phyloP scores from a whole-genome alignment of 2,888 invertebrate species.

The Flabesymbios commensalis region DNA sequence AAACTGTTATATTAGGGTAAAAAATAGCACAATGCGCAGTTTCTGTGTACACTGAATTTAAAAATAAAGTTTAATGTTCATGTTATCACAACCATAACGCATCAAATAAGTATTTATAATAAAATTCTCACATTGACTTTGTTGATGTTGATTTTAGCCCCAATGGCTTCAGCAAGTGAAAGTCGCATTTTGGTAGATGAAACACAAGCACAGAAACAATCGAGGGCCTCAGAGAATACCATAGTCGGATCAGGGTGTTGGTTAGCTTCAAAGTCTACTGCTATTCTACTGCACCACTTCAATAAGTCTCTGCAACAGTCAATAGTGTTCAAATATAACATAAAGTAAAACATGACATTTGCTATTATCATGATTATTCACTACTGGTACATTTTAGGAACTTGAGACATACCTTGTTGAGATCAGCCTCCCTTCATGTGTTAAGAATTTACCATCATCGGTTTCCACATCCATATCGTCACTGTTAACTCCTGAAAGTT shows the following conservation, averaged over 20 bases:
- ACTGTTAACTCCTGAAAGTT: slow-evolving; percentile 26
- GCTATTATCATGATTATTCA: background rate
- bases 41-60: background rate
- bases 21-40: too few relatives aligned
- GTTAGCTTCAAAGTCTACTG: slow-evolving; percentile 73
- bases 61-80: background rate
- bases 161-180: slow-evolving; percentile 67
- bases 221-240: slow-evolving; percentile 77
- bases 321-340: too few relatives aligned
- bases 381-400: background rate
- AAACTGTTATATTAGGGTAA: too few relatives aligned
- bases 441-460: slow-evolving; percentile 45
- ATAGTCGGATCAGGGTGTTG: slow-evolving; percentile 42
- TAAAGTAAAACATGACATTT: background rate
- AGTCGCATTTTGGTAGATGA: slow-evolving; percentile 68
- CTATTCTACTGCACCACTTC: slow-evolving; percentile 85
- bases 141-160: slow-evolving; percentile 76
- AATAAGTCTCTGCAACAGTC: slow-evolving; percentile 79
- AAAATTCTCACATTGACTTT: slow-evolving; percentile 45
- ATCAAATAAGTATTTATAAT: background rate
- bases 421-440: slow-evolving; percentile 52
- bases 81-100: background rate
- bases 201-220: slow-evolving; percentile 84
- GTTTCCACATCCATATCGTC: slow-evolving; percentile 24
- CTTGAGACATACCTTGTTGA: slow-evolving; percentile 52